These are phyloP conservation scores for Anniella stebbinsi DNA, from an alignment of 2,797 vertebrate genomes.

Conservation along the genomic window DNA sequence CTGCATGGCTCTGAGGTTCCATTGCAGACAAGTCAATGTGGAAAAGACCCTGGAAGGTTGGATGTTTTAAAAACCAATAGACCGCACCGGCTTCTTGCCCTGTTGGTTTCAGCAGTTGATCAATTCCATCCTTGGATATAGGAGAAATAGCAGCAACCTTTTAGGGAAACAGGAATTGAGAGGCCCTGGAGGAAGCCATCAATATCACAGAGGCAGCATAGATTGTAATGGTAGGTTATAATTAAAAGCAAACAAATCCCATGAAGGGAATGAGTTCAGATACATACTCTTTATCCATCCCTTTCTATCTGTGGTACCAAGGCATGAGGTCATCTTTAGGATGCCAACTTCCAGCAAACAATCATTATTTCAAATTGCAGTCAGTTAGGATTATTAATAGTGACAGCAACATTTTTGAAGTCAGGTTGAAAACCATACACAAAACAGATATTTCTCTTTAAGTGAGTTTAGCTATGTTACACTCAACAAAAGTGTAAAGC, in stretches of 20 bases:
- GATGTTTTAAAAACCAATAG: background rate
- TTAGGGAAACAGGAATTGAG: background rate
- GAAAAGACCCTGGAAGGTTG: background rate
- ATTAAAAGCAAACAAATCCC: conserved; percentile 3
- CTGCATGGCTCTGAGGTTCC: background rate
- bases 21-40: background rate
- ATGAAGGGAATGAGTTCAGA: background rate
- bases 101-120: background rate
- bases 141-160: background rate
- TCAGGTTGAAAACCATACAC: conserved; percentile 52
- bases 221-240: background rate
- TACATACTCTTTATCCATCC: background rate
- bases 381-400: conserved; percentile 51
- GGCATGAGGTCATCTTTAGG: conserved; percentile 51
- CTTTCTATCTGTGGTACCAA: conserved; percentile 27
- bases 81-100: background rate
- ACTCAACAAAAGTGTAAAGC: conserved; percentile 49
- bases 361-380: conserved; percentile 56
- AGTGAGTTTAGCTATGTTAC: conserved; percentile 58
- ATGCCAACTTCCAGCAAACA: conserved; percentile 62
- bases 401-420: conserved; percentile 61
- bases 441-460: conserved; percentile 56
- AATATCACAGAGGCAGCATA: background rate
- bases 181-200: background rate
- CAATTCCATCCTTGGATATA: background rate